Conservation (phyloP, 2,888 invertebrate genomes). For the Ecliptopera silaceata region DNA sequence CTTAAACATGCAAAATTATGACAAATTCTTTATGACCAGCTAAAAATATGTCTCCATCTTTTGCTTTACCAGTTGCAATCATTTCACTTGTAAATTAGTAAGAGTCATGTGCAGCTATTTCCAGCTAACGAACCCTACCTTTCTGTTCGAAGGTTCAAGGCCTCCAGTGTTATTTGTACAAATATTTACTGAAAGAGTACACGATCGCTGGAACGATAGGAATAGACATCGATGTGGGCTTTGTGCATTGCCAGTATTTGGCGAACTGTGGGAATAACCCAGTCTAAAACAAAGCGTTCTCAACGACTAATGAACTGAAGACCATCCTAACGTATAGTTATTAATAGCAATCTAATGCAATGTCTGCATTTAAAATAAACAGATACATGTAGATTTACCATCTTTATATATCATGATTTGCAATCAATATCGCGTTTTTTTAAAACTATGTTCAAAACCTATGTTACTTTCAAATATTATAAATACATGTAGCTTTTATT, state of each 20-base stretch:
- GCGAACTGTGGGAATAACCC: background rate
- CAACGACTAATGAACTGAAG: too few species aligned
- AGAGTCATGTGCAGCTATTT: constrained; percentile 36
- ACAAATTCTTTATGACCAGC: constrained; percentile 23
- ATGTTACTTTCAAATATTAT: too few species aligned
- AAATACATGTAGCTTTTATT: too few species aligned
- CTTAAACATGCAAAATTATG: constrained; percentile 29
- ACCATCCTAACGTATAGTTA: too few species aligned
- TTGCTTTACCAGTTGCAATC: constrained; percentile 13
- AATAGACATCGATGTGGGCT: constrained; percentile 13
- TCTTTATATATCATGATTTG: too few species aligned
- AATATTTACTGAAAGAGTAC: constrained; percentile 43
- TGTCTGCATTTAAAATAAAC: too few species aligned
- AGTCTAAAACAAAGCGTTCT: background rate
- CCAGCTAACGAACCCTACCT: constrained; percentile 28
- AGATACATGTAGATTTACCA: too few species aligned
- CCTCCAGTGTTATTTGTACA: constrained; percentile 39
- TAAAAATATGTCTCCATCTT: constrained; percentile 27
- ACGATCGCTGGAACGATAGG: constrained; percentile 20
- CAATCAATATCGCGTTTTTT: too few species aligned
- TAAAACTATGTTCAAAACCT: too few species aligned
- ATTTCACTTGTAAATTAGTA: constrained; percentile 35
- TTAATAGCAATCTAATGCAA: too few species aligned
- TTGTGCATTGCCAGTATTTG: constrained; percentile 4
- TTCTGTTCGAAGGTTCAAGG: constrained; percentile 40